Base-by-base conservation (phyloP, 1,140 invertebrate species). In the Physella acuta region DNA sequence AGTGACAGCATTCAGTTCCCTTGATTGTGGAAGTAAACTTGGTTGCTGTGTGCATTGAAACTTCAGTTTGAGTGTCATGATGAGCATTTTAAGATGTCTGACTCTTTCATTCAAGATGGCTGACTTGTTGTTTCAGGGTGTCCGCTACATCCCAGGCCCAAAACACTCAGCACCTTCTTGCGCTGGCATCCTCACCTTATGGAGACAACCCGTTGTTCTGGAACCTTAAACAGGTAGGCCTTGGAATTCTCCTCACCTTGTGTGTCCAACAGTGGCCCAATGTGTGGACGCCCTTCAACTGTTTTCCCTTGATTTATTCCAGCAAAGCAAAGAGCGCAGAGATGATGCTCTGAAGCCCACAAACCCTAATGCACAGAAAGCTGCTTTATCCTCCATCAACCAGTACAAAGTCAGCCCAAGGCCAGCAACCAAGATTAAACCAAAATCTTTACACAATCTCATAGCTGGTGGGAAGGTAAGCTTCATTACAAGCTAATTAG, bases 121-220 rank as follows among this genome's bases (percentile, higher is more conserved):
- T n/a, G n/a, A n/a, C 51, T 62, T 11, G 14, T 24, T 61, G 2
- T 70, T 71, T 2, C 62, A 80, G 74, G 33, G 67, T 74, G 34
- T 61, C 72, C 17, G 73, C 71, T 44, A 66, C 76, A 63, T 70
- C 75, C 11, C 66, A 68, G 69, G 80, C 71, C 66, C 33, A 61
- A 26, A 64, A 79, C 55, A 72, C 71, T 24, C 78, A 91, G 73
- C 91, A 91, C 79, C 88, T 92, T 59, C 79, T 90, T 55, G 88
- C 90, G 11, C 85, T 92, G 11, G 88, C 90, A 3, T 88, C 89
- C 1, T 89, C 90, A 11, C 92, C 92, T 2, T 93, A 91, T 76
- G 92, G 92, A n/a, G 91, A 92, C 81, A 91, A 90, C 52, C 89
- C 91, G 8, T 85, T 93, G 11, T 89, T 93, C 69, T 90, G 91